Evolutionary conservation across 2,888 invertebrate species (phyloP).

Genomic region (Oxyteleia sp.): DNA sequence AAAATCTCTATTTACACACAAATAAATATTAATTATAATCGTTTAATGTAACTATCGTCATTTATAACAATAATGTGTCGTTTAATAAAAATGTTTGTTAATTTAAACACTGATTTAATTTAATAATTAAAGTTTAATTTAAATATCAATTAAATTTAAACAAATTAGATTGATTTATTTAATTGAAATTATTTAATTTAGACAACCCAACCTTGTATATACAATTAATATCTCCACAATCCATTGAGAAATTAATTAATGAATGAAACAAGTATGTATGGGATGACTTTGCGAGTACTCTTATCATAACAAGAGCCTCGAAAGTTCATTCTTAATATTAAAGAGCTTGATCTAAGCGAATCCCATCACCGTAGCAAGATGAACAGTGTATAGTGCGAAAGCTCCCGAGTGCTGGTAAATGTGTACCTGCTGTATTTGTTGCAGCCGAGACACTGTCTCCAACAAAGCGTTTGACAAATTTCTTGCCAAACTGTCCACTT

Average conservation of each 20-base stretch:
- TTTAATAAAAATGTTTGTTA: no score
- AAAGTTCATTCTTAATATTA: constrained; percentile 55
- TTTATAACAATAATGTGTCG: no score
- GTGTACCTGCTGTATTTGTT: constrained; percentile 86
- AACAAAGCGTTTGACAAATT: constrained; percentile 82
- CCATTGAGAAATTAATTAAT: constrained; percentile 45
- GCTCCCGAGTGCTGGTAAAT: constrained; percentile 84
- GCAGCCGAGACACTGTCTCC: constrained; percentile 81
- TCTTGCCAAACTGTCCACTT: constrained; percentile 82
- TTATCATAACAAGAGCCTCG: constrained; percentile 54
- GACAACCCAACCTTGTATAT: constrained; percentile 38
- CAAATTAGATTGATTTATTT: constrained; percentile 1
- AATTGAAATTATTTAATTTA: constrained; percentile 24
- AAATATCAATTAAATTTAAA: no score
- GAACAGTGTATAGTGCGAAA: constrained; percentile 82
- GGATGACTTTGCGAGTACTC: constrained; percentile 51
- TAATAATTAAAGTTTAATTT: no score
- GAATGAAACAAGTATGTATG: constrained; percentile 49
- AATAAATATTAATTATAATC: no score
- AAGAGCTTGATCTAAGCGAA: constrained; percentile 77
- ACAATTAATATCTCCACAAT: constrained; percentile 30
- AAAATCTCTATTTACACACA: no score
- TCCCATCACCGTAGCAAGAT: constrained; percentile 82
- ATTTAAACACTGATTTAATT: no score
- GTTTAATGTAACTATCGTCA: no score